Evolutionary conservation across 1,140 invertebrate genomes (phyloP).

Genomic region (Euglossa dilemma): DNA sequence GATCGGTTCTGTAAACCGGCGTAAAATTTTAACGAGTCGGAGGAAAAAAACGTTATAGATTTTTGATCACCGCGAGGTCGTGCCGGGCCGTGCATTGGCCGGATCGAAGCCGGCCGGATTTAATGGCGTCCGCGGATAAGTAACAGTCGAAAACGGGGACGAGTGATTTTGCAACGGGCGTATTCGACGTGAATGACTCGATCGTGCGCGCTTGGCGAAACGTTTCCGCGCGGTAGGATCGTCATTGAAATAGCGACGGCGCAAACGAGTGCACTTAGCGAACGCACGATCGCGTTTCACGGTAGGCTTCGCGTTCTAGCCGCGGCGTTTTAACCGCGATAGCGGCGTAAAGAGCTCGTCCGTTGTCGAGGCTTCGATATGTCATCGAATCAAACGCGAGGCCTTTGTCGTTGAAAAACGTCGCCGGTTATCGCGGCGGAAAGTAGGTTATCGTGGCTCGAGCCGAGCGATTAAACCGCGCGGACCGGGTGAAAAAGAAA

Average conservation of each 20-base stretch:
- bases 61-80: no score
- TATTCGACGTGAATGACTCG: slow-evolving; percentile 16
- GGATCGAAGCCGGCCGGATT: background rate
- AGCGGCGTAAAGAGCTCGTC: background rate
- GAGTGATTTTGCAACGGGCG: background rate
- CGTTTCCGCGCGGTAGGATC: slow-evolving; percentile 10
- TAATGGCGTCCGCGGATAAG: slow-evolving; percentile 5
- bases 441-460: slow-evolving; percentile 27
- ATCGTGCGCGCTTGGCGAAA: background rate
- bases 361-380: slow-evolving; percentile 20
- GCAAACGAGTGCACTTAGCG: slow-evolving; percentile 39
- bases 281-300: slow-evolving; percentile 34
- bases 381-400: slow-evolving; percentile 24
- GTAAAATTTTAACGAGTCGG: no score
- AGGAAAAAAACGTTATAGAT: no score
- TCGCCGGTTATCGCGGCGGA: background rate
- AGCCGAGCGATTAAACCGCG: slow-evolving; percentile 2
- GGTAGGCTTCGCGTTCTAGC: slow-evolving; percentile 1
- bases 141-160: slow-evolving; percentile 1
- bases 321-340: background rate
- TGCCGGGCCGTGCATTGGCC: background rate
- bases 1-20: no score
- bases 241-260: slow-evolving; percentile 10
- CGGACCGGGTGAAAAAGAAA: background rate
- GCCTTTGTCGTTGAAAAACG: slow-evolving; percentile 15